Base-by-base conservation (phyloP, 1,140 invertebrate species). In the Phthorimaea operculella region DNA sequence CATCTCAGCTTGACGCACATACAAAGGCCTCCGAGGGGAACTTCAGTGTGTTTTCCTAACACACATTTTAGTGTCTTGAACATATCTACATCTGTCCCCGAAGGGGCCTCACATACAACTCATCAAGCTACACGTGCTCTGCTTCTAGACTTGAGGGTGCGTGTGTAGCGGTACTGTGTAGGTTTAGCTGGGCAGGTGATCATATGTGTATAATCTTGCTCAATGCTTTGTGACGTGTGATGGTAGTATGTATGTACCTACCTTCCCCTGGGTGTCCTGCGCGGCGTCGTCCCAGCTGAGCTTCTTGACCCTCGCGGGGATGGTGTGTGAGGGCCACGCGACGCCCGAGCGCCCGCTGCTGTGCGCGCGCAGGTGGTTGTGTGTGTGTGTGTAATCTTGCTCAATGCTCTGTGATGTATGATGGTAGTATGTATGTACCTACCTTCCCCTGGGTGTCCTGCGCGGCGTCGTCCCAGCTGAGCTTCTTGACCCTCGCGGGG, bases 271-370 rank as follows among this genome's bases (percentile, higher is more conserved):
- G 15, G n/a, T n/a, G n/a, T 53, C 52, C 14, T n/a, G 12, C 11
- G n/a, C 15, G 5, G 44, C 44, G 66, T 90, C 90, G 73, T 91
- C 89, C 90, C 90, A 92, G 70, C 89, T 90, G 55, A 92, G 86
- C 60, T 91, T 90, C 77, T 91, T 92, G 56, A 91, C 89, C n/a
- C n/a, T 72, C 52, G 89, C 85, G 17, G 90, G 90, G 36, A 91
- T 90, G 52, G 90, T 90, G 58, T n/a, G n/a, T 50, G 76, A 70
- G 8, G 88, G 85, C 89, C 90, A 89, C 59, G 83, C 84, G 57
- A 85, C 83, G 49, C 75, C 83, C 16, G 79, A 83, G 53, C 84
- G 70, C 8, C 80, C 74, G 51, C 57, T 57, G 57, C 68, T 60
- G 44, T 70, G 54, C 58, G 54, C 45, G 18, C 62, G 55, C 57